Evolutionary conservation across 2,797 vertebrate genomes (phyloP), one percentile per base, ranked within the genome.

Genomic region (Picus viridis): DNA sequence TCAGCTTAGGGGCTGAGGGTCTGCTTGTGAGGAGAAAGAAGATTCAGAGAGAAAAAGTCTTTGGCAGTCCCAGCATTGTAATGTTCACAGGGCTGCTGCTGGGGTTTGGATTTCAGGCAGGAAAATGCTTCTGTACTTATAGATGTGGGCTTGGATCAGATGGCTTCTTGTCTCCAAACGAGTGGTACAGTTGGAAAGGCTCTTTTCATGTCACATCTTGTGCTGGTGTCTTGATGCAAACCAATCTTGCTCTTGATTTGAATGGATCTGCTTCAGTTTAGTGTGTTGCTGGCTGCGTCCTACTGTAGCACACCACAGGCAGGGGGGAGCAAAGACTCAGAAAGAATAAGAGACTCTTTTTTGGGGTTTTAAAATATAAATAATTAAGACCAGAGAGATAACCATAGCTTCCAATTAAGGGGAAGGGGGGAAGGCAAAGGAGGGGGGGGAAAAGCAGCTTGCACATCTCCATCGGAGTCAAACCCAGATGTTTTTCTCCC

Each of bases 401-500:
- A 85, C 7, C 63, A 27, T 78, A 81, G 65, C 76, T 92, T 89
- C 84, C 76, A 93, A 67, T 89, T 85, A 92, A 93, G 88, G 70
- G 39, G 34, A 15, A 11, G 39, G 39, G 24, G 19, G 6, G 20
- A 23, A 22, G 3, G 1, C 3, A 9, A 16, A 7, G 16, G 4
- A 4, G 4, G 49, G 30, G 58, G 16, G 10, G 2, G 5, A 49
- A 54, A n/a, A 58, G 43, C 53, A 51, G 23, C 59, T 90, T 90
- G 73, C 56, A 75, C 69, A 89, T 94, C 90, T 83, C 88, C 14
- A 32, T 45, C 87, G 84, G 72, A 94, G 88, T 84, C 76, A 92
- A 88, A 89, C 7, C 86, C 92, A 93, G 92, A 94, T 89, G 93
- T 90, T 95, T 94, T 95, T 93, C 86, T 94, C 73, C 64, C 90